Conservation (phyloP, 2,113 vertebrate genomes). For the Emydocephalus ijimae region DNA sequence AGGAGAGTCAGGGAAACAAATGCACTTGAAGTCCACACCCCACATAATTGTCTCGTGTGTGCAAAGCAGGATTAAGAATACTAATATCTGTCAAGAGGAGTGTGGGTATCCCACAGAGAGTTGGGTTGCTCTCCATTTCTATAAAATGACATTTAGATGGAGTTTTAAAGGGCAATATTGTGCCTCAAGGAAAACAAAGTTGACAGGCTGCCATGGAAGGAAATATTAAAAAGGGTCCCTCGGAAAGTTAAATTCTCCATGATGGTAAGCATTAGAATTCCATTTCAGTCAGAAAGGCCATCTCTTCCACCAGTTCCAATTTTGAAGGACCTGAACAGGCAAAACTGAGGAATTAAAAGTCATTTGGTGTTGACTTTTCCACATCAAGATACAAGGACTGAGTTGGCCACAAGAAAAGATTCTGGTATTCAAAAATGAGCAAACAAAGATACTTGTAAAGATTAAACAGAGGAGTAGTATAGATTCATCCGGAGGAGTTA, state of each 20-base stretch:
- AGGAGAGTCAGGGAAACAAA: neutral
- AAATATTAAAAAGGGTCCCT: neutral
- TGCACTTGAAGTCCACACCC: neutral
- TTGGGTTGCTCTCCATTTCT: neutral
- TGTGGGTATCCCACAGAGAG: neutral
- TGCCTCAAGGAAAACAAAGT: neutral
- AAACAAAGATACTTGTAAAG: neutral
- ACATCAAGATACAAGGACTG: neutral
- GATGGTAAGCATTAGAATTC: neutral
- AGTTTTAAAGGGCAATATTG: neutral
- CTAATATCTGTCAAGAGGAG: neutral
- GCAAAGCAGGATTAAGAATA: neutral
- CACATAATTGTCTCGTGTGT: neutral
- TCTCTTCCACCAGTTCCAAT: neutral
- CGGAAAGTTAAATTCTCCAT: neutral
- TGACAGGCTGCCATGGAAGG: neutral
- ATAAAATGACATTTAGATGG: neutral
- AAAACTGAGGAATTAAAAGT: neutral
- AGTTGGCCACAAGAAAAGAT: neutral
- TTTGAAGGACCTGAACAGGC: neutral
- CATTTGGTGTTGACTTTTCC: neutral
- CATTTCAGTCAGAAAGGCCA: neutral
- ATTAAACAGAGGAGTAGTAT: neutral
- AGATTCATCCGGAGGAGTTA: neutral
- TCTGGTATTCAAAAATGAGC: neutral